These are phyloP conservation scores for Plestiodon gilberti DNA, from an alignment of 2,113 vertebrate species.

Conservation along the genomic window DNA sequence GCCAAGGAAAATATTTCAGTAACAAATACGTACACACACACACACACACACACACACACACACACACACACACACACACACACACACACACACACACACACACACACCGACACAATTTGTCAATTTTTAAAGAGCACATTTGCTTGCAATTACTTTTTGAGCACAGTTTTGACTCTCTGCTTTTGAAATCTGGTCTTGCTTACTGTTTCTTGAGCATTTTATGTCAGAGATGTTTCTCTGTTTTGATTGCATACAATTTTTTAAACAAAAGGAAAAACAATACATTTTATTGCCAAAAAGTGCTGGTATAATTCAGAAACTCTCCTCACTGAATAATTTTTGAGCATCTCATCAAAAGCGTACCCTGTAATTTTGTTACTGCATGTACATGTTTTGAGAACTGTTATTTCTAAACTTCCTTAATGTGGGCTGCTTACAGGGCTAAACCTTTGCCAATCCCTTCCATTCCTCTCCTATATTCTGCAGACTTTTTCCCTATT, in stretches of 20 bases:
- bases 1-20: background rate
- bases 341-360: constrained; percentile 74
- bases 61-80: background rate
- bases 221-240: constrained; percentile 60
- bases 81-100: background rate
- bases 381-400: constrained; percentile 55
- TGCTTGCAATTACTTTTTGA: constrained; percentile 6
- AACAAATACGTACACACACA: background rate
- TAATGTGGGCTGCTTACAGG: constrained; percentile 46
- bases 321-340: constrained; percentile 67
- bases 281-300: constrained; percentile 70
- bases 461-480: no score
- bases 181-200: constrained; percentile 50
- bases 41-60: background rate
- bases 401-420: constrained; percentile 59
- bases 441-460: constrained; percentile 54
- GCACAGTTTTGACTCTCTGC: background rate
- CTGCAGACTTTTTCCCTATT: no score
- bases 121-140: background rate
- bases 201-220: constrained; percentile 58
- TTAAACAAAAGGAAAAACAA: constrained; percentile 54
- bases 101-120: background rate
- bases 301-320: constrained; percentile 73
- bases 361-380: constrained; percentile 58
- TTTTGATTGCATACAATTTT: constrained; percentile 48